A percentile compares a stretch with the other conserved stretches of the same genome.
Conservation (phyloP, 2,888 invertebrate species). For the Callinectes sapidus region DNA sequence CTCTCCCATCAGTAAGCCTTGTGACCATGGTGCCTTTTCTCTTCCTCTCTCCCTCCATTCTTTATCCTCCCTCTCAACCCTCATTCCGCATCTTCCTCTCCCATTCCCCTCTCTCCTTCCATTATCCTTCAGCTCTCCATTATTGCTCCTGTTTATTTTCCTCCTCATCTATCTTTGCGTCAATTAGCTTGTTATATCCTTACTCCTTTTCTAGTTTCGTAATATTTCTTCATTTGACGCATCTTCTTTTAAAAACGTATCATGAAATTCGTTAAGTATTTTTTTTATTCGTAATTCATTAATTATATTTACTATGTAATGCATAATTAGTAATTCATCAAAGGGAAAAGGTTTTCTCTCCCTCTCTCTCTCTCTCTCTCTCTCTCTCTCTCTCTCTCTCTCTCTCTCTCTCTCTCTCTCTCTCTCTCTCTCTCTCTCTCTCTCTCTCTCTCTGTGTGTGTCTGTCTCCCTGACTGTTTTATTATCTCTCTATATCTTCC, state of each 20-base stretch:
- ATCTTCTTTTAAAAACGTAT: too few relatives aligned
- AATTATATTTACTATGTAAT: not conserved
- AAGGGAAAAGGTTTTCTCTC: not conserved
- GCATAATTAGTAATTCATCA: too few relatives aligned
- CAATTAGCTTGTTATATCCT: not conserved
- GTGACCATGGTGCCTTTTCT: not conserved
- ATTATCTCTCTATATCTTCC: not conserved
- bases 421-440: not conserved
- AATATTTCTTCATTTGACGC: not conserved
- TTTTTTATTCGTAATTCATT: not conserved
- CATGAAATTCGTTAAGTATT: not conserved
- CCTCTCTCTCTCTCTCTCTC: slow-evolving; percentile 9
- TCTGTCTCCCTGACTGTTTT: not conserved
- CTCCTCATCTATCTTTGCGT: not conserved
- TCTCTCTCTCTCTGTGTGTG: slow-evolving; percentile 1
- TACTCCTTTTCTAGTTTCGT: not conserved
- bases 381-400: slow-evolving; percentile 39
- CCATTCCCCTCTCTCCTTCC: not conserved
- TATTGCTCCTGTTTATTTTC: not conserved
- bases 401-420: not conserved
- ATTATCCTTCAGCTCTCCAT: not conserved
- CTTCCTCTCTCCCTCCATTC: not conserved
- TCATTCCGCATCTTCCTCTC: not conserved
- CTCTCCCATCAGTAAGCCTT: not conserved
- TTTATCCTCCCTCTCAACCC: not conserved